Conservation (phyloP, 2,797 vertebrate genomes). For the Eulemur rubriventer region DNA sequence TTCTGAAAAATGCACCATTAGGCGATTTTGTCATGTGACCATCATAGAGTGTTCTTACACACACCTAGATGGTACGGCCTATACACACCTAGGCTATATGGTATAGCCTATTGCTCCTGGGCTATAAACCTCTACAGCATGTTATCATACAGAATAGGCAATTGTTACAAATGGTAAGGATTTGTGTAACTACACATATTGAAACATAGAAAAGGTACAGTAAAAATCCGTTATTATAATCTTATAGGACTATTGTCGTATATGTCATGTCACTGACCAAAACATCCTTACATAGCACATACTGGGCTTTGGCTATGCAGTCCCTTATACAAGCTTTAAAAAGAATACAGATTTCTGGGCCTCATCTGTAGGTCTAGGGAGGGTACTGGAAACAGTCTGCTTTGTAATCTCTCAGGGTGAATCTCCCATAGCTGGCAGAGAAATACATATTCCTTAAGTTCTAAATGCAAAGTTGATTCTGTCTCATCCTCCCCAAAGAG, state of each 20-base stretch:
- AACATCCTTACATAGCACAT: background rate
- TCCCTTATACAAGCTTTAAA: background rate
- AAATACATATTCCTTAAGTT: background rate
- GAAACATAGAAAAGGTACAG: background rate
- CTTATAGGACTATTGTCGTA: background rate
- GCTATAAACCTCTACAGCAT: background rate
- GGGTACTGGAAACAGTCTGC: background rate
- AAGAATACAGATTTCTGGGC: background rate
- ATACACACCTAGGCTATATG: background rate
- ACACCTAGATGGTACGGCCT: background rate
- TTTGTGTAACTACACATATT: background rate
- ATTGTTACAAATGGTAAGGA: background rate
- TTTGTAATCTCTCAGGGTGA: background rate
- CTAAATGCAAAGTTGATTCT: background rate
- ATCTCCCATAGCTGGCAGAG: background rate
- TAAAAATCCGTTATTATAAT: background rate
- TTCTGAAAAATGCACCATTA: background rate
- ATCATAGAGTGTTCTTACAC: background rate
- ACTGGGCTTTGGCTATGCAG: background rate
- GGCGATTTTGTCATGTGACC: background rate
- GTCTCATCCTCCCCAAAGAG: background rate
- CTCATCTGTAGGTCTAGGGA: background rate
- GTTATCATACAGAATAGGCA: background rate
- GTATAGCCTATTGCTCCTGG: background rate
- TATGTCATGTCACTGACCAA: background rate